These are phyloP conservation scores for Podilymbus podiceps DNA, from an alignment of 2,113 vertebrate genomes.

Conservation along the genomic window DNA sequence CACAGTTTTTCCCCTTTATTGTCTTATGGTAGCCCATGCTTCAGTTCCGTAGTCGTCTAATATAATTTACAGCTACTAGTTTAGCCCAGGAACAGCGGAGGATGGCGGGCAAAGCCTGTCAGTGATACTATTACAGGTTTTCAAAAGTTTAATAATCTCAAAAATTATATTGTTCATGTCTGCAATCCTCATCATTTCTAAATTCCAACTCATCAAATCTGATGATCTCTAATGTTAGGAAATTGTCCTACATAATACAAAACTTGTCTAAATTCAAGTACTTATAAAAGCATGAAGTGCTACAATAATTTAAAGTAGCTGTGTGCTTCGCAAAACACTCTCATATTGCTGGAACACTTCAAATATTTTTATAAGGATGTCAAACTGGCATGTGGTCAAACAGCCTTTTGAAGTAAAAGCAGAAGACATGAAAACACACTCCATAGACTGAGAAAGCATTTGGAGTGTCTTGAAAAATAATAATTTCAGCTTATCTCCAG, in stretches of 20 bases:
- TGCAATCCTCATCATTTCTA: not conserved
- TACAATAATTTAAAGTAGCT: not conserved
- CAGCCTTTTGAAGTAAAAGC: not conserved
- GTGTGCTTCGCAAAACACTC: not conserved
- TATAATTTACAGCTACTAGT: no score
- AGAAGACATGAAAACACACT: not conserved
- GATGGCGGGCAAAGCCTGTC: not conserved
- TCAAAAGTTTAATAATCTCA: not conserved
- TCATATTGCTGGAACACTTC: not conserved
- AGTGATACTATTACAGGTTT: not conserved
- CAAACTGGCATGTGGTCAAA: not conserved
- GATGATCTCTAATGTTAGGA: not conserved
- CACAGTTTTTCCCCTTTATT: fast-evolving
- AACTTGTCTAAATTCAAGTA: not conserved
- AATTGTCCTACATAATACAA: not conserved
- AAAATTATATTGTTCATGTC: not conserved
- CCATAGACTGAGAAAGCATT: not conserved
- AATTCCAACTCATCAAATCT: not conserved
- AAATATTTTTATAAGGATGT: not conserved
- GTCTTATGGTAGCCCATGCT: not conserved
- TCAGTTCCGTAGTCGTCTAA: fast-evolving
- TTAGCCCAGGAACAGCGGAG: not conserved
- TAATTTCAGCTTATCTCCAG: not conserved
- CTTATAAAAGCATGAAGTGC: not conserved
- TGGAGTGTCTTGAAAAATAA: not conserved